Conservation (phyloP, 1,140 invertebrate genomes). For the Telenomus remus region DNA sequence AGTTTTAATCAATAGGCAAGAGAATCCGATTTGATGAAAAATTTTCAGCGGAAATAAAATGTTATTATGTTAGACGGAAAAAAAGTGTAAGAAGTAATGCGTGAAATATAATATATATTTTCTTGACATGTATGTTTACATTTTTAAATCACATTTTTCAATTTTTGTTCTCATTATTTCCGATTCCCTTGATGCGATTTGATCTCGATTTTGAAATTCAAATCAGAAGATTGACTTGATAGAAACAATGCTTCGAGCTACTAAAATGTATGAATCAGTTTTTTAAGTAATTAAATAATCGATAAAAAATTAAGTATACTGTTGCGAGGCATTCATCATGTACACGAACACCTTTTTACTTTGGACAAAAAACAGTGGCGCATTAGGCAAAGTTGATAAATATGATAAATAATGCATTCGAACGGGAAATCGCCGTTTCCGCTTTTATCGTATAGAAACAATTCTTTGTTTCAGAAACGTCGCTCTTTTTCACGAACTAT, state of each 20-base stretch:
- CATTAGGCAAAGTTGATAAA: slow-evolving; percentile 10
- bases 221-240: slow-evolving; percentile 26
- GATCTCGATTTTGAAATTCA: slow-evolving; percentile 29
- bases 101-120: no score
- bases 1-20: background rate
- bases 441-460: slow-evolving; percentile 14
- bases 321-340: background rate
- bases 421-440: slow-evolving; percentile 25
- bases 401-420: slow-evolving; percentile 38
- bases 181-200: slow-evolving; percentile 7
- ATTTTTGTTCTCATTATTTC: background rate
- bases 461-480: slow-evolving; percentile 21
- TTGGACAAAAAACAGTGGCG: background rate
- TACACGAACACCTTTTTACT: slow-evolving; percentile 23
- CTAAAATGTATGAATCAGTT: slow-evolving; percentile 28
- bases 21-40: background rate
- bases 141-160: background rate
- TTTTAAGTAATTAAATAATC: slow-evolving; percentile 39
- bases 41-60: no score
- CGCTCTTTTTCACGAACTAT: slow-evolving; percentile 8
- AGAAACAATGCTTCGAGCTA: slow-evolving; percentile 19
- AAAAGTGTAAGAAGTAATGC: no score
- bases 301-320: slow-evolving; percentile 35
- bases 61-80: no score
- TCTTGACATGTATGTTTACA: no score